Evolutionary conservation across 1,140 invertebrate species (phyloP), one percentile per base, ranked within the genome.

Genomic region (Cardiocondyla obscurior): DNA sequence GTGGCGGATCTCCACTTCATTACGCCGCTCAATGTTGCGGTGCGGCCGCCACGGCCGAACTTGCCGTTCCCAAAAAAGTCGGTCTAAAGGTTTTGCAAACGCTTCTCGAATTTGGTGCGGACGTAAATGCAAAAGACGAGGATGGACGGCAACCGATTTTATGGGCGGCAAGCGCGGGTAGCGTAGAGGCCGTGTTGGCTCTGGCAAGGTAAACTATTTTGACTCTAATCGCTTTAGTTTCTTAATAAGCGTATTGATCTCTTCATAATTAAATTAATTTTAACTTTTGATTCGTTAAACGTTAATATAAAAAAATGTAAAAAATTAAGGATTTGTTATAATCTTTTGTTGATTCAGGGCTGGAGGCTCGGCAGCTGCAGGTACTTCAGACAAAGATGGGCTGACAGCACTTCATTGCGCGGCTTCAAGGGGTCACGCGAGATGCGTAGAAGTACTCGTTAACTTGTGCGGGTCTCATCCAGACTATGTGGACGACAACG

Each of bases 11-110:
- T 90, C 98, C 99, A 0, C 94, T 99, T 28, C 99, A 99, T 93
- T 99, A 99, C 94, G 98, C 99, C 0, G 98, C 98, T 22, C 98
- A 99, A 93, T 98, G 99, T 96, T 98, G 98, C 91, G 98, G 97
- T 1, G 96, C 96, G 19, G 96, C 96, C 5, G 96, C 95, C 10
- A 96, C 96, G 81, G 95, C 96, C 77, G 96, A 96, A 85, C 91
- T 95, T 1, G 90, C 93, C 14, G 91, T 94, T 5, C 93, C 94
- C 0, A 94, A 92, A 44, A 94, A 95, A 81, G 90, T 97, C 30
- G 97, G 97, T 0, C 92, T 98, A 33, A 96, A 97, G 90, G 97
- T 99, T 19, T 94, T 99, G 1, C 96, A 97, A 76, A 97, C 97
- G n/a, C 95, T 99, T 1, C 93, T 99, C 22, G 95, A 96, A 57